A percentile compares a stretch with the other conserved stretches of the same genome.
Conservation (phyloP, 2,888 invertebrate species). For the Torymus auratus region DNA sequence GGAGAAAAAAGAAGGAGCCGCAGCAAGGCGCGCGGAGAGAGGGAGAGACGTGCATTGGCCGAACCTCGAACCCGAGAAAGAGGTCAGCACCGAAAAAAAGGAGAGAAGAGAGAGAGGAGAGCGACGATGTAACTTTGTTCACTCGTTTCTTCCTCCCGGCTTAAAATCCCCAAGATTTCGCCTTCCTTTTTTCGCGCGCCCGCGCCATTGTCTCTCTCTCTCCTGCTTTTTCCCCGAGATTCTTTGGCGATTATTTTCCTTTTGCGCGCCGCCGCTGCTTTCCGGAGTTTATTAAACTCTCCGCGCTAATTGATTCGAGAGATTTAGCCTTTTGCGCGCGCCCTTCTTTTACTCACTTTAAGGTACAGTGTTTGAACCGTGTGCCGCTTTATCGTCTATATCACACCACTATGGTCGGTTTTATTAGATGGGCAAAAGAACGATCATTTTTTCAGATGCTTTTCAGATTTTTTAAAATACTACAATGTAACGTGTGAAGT, state of each 20-base stretch:
- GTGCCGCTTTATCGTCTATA: no score
- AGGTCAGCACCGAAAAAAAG: conserved; percentile 53
- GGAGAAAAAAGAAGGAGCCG: not conserved
- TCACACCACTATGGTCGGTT: not conserved
- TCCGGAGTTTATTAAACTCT: conserved; percentile 28
- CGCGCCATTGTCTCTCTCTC: conserved; percentile 13
- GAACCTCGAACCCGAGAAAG: conserved; percentile 56
- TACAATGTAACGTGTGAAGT: no score
- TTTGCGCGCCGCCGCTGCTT: not conserved
- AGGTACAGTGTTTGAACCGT: no score
- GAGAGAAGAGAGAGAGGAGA: conserved; percentile 30
- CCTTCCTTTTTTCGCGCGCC: conserved; percentile 1
- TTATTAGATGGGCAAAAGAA: not conserved
- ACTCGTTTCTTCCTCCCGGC: conserved; percentile 19
- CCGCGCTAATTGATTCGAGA: conserved; percentile 2
- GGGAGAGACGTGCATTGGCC: conserved; percentile 33
- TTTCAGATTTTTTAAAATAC: no score
- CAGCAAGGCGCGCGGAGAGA: conserved; percentile 15
- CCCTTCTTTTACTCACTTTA: no score
- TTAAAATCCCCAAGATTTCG: conserved; percentile 33
- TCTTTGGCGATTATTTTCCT: conserved; percentile 15
- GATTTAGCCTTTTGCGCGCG: not conserved
- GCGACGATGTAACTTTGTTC: conserved; percentile 49
- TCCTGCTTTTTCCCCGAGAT: not conserved
- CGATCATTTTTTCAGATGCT: not conserved